A percentile compares a stretch with the other conserved stretches of the same genome.
These are phyloP conservation scores for Pseudochirops cupreus DNA, from an alignment of 2,797 vertebrate genomes.

Conservation along the genomic window DNA sequence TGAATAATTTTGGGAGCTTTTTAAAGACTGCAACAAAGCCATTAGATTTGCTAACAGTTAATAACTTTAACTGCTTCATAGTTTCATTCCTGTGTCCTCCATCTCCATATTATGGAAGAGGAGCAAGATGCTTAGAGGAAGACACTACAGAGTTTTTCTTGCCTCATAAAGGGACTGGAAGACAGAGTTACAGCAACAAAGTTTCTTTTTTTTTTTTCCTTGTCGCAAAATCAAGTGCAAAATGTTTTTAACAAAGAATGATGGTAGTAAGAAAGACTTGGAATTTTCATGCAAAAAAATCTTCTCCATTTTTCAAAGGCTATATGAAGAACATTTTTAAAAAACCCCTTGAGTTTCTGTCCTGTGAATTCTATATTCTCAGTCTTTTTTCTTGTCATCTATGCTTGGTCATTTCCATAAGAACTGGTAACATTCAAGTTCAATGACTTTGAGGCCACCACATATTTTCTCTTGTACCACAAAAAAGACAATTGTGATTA, in stretches of 20 bases:
- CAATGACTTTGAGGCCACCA: slow-evolving; percentile 95
- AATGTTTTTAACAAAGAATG: slow-evolving; percentile 81
- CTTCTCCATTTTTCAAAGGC: slow-evolving; percentile 75
- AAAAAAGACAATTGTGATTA: slow-evolving; percentile 87
- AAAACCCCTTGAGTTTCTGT: background rate
- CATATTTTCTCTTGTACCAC: slow-evolving; percentile 90
- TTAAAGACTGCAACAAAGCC: slow-evolving; percentile 3
- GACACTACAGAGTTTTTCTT: fast-evolving
- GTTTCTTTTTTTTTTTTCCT: slow-evolving; percentile 70
- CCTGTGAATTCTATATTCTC: slow-evolving; percentile 6
- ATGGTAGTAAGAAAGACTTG: slow-evolving; percentile 77
- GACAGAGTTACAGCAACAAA: slow-evolving; percentile 70
- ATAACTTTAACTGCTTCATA: slow-evolving; percentile 16
- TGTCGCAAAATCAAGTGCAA: slow-evolving; percentile 81
- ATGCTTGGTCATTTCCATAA: slow-evolving; percentile 79
- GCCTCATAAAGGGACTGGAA: background rate
- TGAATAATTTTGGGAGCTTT: slow-evolving; percentile 38
- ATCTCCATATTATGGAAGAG: background rate
- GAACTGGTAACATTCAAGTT: slow-evolving; percentile 91
- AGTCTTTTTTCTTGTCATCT: slow-evolving; percentile 63
- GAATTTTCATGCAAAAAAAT: slow-evolving; percentile 85
- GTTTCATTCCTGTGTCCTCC: background rate
- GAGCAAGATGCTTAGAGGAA: no score
- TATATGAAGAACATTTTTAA: slow-evolving; percentile 64
- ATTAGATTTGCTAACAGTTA: slow-evolving; percentile 26